A percentile compares a stretch with the other conserved stretches of the same genome.
Evolutionary conservation across 2,888 invertebrate genomes (phyloP).

Genomic region (Caenorhabditis drosophilae): DNA sequence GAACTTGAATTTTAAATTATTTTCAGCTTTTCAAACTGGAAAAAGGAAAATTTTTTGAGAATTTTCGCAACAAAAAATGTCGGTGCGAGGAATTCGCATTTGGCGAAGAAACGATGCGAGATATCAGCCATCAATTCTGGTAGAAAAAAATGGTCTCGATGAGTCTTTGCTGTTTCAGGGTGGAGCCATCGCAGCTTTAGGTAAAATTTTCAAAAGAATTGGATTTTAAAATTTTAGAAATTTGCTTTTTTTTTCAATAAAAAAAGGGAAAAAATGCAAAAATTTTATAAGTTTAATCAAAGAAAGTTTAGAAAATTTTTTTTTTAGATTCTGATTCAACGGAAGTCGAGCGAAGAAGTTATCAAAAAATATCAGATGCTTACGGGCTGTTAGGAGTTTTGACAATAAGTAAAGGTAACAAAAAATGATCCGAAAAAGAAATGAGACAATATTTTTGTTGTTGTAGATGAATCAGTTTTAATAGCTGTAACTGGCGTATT

Average conservation of each 20-base stretch:
- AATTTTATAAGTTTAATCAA: not conserved
- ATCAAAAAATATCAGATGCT: constrained; percentile 88
- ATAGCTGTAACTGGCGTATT: constrained; percentile 93
- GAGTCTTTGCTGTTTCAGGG: constrained; percentile 61
- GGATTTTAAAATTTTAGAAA: too few relatives aligned
- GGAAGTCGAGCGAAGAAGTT: constrained; percentile 85
- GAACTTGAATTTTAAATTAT: too few relatives aligned
- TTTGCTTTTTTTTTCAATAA: too few relatives aligned
- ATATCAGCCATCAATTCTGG: constrained; percentile 52
- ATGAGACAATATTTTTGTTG: not conserved
- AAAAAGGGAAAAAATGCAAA: too few relatives aligned
- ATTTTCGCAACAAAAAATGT: too few relatives aligned
- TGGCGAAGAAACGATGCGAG: constrained; percentile 51
- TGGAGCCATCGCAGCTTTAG: constrained; percentile 52
- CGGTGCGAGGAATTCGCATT: constrained; percentile 61
- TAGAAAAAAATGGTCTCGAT: constrained; percentile 53
- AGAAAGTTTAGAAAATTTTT: not conserved
- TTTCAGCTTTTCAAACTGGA: too few relatives aligned
- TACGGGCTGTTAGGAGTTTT: constrained; percentile 95
- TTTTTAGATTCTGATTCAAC: constrained; percentile 81
- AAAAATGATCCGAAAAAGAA: not conserved
- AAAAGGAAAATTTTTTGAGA: too few relatives aligned
- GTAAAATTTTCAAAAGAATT: too few relatives aligned
- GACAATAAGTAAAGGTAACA: constrained; percentile 72
- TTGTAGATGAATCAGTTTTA: constrained; percentile 80